Percentiles rank a stretch among this genome's conserved stretches.
These are phyloP conservation scores for Triplophysa tibetana DNA, from an alignment of 2,113 vertebrate species.

Conservation along the genomic window DNA sequence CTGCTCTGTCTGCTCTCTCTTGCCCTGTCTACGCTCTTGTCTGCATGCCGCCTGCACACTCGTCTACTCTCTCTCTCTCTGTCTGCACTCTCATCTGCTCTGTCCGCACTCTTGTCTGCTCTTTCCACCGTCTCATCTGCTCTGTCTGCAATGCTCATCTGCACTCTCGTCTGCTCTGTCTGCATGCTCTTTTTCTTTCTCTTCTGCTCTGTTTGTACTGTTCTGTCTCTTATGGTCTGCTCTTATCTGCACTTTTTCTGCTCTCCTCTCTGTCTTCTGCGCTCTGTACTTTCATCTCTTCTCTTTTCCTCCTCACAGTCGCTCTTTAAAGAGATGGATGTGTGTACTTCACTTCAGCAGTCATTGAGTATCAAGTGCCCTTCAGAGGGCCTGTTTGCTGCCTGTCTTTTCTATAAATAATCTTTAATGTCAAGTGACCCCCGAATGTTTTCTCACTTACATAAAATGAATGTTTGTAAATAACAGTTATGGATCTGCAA, in stretches of 20 bases:
- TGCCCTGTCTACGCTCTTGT: conserved; percentile 10
- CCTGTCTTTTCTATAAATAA: background rate
- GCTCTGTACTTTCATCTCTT: background rate
- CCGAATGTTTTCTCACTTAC: background rate
- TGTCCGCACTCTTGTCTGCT: background rate
- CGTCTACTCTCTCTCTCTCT: background rate
- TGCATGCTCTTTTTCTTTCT: background rate
- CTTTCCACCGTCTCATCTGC: background rate
- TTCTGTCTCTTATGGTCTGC: background rate
- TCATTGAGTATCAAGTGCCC: conserved; percentile 24
- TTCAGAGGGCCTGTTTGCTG: background rate
- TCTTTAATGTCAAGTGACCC: conserved; percentile 24
- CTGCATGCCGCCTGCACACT: background rate
- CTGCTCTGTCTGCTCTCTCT: background rate
- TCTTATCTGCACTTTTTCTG: background rate
- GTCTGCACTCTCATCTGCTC: conserved; percentile 14
- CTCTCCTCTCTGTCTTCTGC: background rate
- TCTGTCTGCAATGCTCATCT: background rate
- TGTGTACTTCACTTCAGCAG: background rate
- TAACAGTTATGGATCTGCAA: too few species aligned
- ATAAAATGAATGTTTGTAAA: conserved; percentile 13
- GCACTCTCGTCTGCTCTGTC: conserved; percentile 18
- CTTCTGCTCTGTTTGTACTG: background rate
- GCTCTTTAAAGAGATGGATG: conserved; percentile 46
- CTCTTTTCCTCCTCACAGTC: conserved; percentile 2